Evolutionary conservation across 2,113 vertebrate genomes (phyloP).

Genomic region (Connochaetes taurinus): DNA sequence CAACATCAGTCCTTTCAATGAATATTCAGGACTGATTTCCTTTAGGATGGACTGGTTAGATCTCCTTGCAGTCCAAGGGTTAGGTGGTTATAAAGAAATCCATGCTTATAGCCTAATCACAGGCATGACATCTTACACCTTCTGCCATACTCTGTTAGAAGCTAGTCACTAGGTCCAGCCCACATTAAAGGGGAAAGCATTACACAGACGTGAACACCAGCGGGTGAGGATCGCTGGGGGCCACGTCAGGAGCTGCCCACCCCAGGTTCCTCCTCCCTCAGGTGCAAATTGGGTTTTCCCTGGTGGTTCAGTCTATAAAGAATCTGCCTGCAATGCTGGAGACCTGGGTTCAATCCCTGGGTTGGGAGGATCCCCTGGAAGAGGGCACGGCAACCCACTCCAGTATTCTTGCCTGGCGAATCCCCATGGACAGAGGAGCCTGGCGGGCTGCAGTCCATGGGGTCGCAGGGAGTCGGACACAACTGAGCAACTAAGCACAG

Average conservation of each 20-base stretch:
- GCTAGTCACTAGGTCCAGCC: neutral
- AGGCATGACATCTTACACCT: neutral
- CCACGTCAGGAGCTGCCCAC: neutral
- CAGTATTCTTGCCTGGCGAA: neutral
- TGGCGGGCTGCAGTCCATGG: neutral
- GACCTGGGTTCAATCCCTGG: neutral
- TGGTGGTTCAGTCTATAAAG: neutral
- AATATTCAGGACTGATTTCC: neutral
- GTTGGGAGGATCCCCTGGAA: neutral
- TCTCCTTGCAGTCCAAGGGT: neutral
- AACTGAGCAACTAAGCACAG: neutral
- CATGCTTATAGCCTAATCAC: neutral
- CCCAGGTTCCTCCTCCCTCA: neutral
- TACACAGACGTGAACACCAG: neutral
- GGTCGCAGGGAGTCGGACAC: fast-evolving
- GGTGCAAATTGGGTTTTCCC: neutral
- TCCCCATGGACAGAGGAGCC: neutral
- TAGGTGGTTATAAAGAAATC: neutral
- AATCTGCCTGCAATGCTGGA: neutral
- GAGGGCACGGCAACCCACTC: neutral
- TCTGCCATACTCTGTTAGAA: neutral
- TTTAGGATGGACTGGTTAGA: neutral
- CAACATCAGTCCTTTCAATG: neutral
- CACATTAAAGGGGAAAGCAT: neutral
- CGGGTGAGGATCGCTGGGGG: neutral